Base-by-base conservation (phyloP, 2,888 invertebrate species). In the Fabriciana adippe region DNA sequence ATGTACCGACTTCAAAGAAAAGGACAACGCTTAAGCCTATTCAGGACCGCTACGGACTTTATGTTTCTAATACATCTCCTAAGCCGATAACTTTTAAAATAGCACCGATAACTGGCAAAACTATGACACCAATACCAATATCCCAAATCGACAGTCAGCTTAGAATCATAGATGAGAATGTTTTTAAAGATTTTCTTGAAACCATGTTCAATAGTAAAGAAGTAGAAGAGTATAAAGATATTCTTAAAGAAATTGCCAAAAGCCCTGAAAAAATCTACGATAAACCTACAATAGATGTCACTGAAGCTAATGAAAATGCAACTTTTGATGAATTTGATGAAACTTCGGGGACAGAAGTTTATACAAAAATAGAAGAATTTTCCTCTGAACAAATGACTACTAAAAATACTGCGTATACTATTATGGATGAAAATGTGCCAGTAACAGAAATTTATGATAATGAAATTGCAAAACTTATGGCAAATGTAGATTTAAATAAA, bases 151-250 rank as follows among this genome's bases (percentile, higher is more conserved):
- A 79, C 3, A 70, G 68, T 13, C 56, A 69, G 11, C 61, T 84
- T 2, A 78, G 82, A 66, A 73, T 74, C 2, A 48, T 79, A 2
- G 69, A 80, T 15, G 75, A 78, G 3, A 56, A 76, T 6, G 55
- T 82, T 4, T 83, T 87, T 64, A 78, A 80, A 68, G 81, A 85
- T 45, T 85, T 86, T 67, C 64, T 87, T 14, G 59, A 67, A 45
- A 81, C 84, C 0, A 80, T 87, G 78, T 86, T 87, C 64, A 74
- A 71, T n/a, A 80, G 79, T 41, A 75, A 82, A 18, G 85, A 86
- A 69, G 72, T 76, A n/a, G 59, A 73, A 11, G 72, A 77, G 48
- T 73, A 79, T 55, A 55, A 74, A 53, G 72, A 73, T 16, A 48
- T 70, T 35, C n/a, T 75, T 0, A 57, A 73, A 56, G 51, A 69